A percentile compares a stretch with the other conserved stretches of the same genome.
phyloP scores from a whole-genome alignment of 2,113 vertebrate species.

The Chrysochloris asiatica region DNA sequence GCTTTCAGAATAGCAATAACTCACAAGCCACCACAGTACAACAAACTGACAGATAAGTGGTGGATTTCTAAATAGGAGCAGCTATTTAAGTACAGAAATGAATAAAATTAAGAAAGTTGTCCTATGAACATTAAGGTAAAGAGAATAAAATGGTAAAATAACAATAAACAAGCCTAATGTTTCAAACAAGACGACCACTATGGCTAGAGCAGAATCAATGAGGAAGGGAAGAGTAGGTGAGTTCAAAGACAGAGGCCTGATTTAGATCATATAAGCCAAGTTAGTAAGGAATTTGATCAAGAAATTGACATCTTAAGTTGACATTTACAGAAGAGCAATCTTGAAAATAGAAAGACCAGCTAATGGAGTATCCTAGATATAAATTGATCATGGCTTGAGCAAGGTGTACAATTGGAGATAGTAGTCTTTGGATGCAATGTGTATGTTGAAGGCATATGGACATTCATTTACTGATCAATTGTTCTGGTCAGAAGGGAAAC shows the following conservation, averaged over 20 bases:
- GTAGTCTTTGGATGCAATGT: not conserved
- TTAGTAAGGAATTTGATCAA: not conserved
- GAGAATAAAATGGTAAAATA: not conserved
- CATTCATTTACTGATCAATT: not conserved
- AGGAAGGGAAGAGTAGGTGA: not conserved
- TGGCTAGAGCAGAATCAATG: not conserved
- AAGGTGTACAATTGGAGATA: not conserved
- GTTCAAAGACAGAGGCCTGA: not conserved
- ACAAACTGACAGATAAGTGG: too few species aligned
- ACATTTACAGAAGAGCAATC: not conserved
- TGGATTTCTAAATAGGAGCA: too few species aligned
- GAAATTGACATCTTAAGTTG: not conserved
- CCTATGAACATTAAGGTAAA: not conserved
- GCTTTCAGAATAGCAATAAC: too few species aligned
- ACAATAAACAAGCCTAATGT: not conserved
- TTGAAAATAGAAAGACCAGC: not conserved
- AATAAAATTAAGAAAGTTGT: not conserved
- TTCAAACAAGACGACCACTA: not conserved
- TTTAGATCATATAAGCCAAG: not conserved
- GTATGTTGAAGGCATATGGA: not conserved
- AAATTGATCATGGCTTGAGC: not conserved
- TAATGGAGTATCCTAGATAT: not conserved
- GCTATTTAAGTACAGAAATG: not conserved
- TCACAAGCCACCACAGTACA: too few species aligned
- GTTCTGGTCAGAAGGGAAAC: not conserved